Conservation (phyloP, 2,888 invertebrate species). For the Caenorhabditis auriculariae region DNA sequence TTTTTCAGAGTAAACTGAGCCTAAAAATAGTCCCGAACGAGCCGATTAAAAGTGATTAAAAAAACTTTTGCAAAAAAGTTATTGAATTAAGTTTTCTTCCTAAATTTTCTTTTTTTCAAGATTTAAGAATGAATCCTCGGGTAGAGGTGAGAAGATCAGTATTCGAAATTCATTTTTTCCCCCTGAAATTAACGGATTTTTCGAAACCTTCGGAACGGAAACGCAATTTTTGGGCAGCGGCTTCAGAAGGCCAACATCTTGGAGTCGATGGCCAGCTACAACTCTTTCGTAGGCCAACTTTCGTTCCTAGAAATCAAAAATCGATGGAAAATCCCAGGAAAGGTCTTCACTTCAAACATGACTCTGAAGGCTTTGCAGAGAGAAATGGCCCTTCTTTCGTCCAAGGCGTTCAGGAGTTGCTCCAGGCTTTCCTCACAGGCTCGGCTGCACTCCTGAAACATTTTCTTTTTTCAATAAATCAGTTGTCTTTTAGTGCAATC, state of each 20-base stretch:
- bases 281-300: constrained; percentile 14
- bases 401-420: constrained; percentile 41
- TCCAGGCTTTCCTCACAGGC: constrained; percentile 50
- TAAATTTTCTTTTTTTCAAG: too few species aligned
- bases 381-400: constrained; percentile 39
- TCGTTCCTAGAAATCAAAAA: constrained; percentile 5
- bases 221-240: constrained; percentile 40
- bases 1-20: too few species aligned
- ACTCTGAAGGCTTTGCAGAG: constrained; percentile 29
- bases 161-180: too few species aligned
- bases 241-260: constrained; percentile 17
- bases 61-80: too few species aligned
- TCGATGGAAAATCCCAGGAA: background rate
- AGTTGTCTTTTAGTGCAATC: too few species aligned
- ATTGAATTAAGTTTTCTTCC: too few species aligned
- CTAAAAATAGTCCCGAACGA: too few species aligned
- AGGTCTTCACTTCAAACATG: constrained; percentile 17
- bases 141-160: too few species aligned
- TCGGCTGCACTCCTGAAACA: constrained; percentile 28
- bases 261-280: constrained; percentile 14
- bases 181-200: too few species aligned
- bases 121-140: too few species aligned
- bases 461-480: background rate
- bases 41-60: background rate
- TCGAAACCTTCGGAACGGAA: constrained; percentile 31